phyloP scores from a whole-genome alignment of 2,888 invertebrate species.

The Trissoscelio sp. region DNA sequence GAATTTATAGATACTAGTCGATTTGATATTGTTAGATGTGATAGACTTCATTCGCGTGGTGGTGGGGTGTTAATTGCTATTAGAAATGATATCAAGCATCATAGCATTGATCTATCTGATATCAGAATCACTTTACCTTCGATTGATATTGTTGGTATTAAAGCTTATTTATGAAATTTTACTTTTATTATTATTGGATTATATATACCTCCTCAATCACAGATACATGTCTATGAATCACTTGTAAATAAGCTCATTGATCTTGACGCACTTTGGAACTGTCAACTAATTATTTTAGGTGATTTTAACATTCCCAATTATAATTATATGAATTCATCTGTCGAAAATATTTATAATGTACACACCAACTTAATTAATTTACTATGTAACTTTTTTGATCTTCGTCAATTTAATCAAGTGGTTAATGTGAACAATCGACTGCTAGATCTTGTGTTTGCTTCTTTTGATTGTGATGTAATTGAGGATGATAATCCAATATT shows the following conservation, averaged over 20 bases:
- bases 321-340: too few species aligned
- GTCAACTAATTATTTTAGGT: neutral
- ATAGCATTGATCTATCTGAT: neutral
- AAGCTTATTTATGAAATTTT: neutral
- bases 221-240: neutral
- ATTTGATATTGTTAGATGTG: neutral
- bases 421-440: neutral
- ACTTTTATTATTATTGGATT: neutral
- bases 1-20: neutral
- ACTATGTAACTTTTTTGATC: too few species aligned
- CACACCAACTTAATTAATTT: too few species aligned
- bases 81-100: neutral
- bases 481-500: neutral
- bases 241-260: neutral
- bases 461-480: neutral
- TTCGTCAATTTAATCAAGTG: neutral
- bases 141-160: neutral
- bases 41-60: neutral
- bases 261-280: neutral
- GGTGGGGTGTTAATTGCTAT: neutral
- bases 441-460: neutral
- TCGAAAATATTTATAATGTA: too few species aligned
- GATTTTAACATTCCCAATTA: neutral
- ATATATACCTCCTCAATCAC: neutral
- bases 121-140: neutral